phyloP scores from a whole-genome alignment of 2,113 vertebrate species.

The Megatriorchis doriae region DNA sequence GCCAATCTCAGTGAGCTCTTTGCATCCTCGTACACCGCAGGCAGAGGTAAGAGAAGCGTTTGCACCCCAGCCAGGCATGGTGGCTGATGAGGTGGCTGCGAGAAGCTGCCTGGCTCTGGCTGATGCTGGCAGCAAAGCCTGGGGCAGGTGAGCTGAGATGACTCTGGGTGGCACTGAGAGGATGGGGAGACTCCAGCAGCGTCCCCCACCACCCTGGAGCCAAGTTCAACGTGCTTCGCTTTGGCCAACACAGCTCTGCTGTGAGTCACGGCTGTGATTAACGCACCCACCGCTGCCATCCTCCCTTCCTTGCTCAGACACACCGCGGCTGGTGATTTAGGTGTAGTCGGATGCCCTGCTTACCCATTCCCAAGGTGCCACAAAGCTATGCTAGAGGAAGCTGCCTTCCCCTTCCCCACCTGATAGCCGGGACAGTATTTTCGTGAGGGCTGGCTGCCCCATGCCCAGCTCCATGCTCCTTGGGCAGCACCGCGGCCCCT shows the following conservation, averaged over 20 bases:
- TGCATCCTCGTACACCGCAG: not conserved
- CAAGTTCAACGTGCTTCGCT: not conserved
- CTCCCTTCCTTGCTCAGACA: not conserved
- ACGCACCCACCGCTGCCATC: accelerated
- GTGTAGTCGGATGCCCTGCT: not conserved
- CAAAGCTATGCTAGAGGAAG: not conserved
- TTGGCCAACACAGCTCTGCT: not conserved
- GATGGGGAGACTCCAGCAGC: not conserved
- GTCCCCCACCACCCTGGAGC: not conserved
- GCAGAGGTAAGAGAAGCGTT: not conserved
- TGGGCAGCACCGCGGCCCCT: not conserved
- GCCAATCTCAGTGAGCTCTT: not conserved
- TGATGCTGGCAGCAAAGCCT: not conserved
- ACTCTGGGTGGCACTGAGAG: not conserved
- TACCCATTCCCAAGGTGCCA: not conserved
- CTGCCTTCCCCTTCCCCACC: not conserved
- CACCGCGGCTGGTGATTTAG: not conserved
- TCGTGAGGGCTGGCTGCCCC: accelerated
- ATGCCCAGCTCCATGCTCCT: not conserved
- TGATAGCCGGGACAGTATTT: not conserved
- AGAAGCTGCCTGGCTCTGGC: not conserved
- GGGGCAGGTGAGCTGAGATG: not conserved
- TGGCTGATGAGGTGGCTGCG: not conserved
- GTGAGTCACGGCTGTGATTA: not conserved
- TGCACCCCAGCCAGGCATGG: not conserved